Evolutionary conservation across 1,140 invertebrate genomes (phyloP).

Genomic region (Microplitis mediator): DNA sequence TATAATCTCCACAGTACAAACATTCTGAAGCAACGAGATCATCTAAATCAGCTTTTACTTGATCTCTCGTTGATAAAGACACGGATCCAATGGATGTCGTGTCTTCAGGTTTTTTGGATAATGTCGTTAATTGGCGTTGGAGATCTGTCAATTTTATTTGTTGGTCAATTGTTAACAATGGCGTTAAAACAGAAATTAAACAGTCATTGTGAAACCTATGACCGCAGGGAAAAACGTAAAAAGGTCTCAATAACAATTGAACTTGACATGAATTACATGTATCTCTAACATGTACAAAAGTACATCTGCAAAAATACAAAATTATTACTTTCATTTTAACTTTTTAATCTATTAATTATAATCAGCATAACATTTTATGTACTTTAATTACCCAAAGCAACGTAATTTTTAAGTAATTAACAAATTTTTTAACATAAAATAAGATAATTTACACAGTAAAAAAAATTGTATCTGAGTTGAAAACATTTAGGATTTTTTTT

Average conservation of each 20-base stretch:
- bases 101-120: slow-evolving; percentile 63
- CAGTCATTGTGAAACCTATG: slow-evolving; percentile 96
- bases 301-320: slow-evolving; percentile 64
- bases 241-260: slow-evolving; percentile 81
- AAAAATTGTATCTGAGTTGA: no score
- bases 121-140: slow-evolving; percentile 68
- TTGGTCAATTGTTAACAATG: slow-evolving; percentile 69
- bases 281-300: slow-evolving; percentile 77
- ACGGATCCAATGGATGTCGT: slow-evolving; percentile 65
- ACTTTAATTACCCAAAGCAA: neutral
- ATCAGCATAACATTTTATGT: no score
- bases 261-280: slow-evolving; percentile 82
- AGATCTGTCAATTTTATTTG: slow-evolving; percentile 67
- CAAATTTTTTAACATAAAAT: neutral
- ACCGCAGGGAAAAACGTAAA: slow-evolving; percentile 93
- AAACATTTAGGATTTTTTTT: no score
- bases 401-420: neutral
- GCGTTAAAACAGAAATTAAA: slow-evolving; percentile 79
- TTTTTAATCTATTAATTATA: neutral
- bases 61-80: slow-evolving; percentile 69
- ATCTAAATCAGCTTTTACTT: slow-evolving; percentile 83
- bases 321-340: neutral
- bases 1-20: slow-evolving; percentile 89
- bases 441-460: no score
- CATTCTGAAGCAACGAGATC: slow-evolving; percentile 91